Evolutionary conservation across 2,888 invertebrate species (phyloP).

Genomic region (Tachina lurida): DNA sequence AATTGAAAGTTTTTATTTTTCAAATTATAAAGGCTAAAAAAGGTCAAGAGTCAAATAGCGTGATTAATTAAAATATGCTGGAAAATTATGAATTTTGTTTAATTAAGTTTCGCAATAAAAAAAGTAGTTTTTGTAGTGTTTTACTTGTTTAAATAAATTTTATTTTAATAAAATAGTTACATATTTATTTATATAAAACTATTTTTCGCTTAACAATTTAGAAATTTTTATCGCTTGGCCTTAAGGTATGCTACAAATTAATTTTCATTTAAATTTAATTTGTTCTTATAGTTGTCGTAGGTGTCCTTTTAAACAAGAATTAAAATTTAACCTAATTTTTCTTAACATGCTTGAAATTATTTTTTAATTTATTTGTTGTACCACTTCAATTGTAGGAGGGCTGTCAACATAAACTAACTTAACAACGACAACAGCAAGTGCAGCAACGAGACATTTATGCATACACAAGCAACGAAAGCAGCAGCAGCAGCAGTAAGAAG

Average conservation of each 20-base stretch:
- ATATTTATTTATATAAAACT: neutral
- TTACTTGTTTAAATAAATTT: too few relatives aligned
- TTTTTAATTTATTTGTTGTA: constrained; percentile 60
- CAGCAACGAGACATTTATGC: constrained; percentile 36
- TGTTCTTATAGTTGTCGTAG: neutral
- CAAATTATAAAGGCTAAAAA: too few relatives aligned
- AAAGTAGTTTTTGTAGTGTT: too few relatives aligned
- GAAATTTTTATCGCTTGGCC: neutral
- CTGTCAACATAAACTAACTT: constrained; percentile 62
- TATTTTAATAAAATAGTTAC: too few relatives aligned
- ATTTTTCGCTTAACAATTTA: neutral
- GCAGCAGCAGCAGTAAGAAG: constrained; percentile 48
- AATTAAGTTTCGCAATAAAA: too few relatives aligned
- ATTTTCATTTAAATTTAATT: constrained; percentile 38
- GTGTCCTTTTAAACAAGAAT: neutral
- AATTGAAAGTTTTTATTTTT: too few relatives aligned
- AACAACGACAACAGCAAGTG: constrained; percentile 23
- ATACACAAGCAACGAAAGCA: constrained; percentile 8
- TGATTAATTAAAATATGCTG: too few relatives aligned
- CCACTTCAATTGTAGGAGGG: constrained; percentile 60
- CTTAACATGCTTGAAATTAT: constrained; percentile 46
- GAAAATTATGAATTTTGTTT: too few relatives aligned
- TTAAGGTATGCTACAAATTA: neutral
- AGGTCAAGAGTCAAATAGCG: too few relatives aligned
- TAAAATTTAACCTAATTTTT: constrained; percentile 60